phyloP scores from a whole-genome alignment of 2,888 invertebrate species.

The Drosophila meridiana region DNA sequence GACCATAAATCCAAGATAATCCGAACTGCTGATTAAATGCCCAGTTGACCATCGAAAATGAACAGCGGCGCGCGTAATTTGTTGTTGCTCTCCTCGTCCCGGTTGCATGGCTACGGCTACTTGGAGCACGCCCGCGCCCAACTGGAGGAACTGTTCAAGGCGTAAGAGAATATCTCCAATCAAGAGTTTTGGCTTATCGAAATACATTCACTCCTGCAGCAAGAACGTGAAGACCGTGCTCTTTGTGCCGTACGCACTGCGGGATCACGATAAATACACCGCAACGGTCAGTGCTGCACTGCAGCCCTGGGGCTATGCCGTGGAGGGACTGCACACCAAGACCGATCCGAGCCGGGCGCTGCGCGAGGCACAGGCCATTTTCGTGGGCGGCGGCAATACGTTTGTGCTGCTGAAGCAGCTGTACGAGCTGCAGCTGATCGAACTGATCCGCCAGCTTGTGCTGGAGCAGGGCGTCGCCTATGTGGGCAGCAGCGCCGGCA shows the following conservation, averaged over 20 bases:
- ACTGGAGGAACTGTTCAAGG: conserved; percentile 87
- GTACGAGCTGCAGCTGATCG: conserved; percentile 89
- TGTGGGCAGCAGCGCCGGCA: conserved; percentile 93
- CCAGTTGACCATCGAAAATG: conserved; percentile 15
- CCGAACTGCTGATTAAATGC: conserved; percentile 1
- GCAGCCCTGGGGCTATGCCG: conserved; percentile 88
- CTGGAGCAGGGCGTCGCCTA: conserved; percentile 89
- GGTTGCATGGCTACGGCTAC: conserved; percentile 88
- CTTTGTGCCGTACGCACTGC: conserved; percentile 91
- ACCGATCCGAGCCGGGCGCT: conserved; percentile 87
- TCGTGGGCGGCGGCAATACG: conserved; percentile 93
- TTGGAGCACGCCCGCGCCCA: conserved; percentile 89
- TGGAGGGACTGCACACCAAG: conserved; percentile 89
- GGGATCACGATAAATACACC: conserved; percentile 89
- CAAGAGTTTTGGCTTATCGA: neutral
- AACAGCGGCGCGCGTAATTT: conserved; percentile 75
- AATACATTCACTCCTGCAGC: conserved; percentile 84
- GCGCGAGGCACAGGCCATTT: conserved; percentile 89
- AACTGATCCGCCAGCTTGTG: conserved; percentile 88
- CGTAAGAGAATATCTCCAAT: conserved; percentile 85
- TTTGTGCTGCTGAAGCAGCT: conserved; percentile 90
- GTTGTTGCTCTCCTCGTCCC: conserved; percentile 89
- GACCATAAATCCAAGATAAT: conserved; percentile 3
- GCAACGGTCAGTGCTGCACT: conserved; percentile 87
- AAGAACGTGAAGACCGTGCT: conserved; percentile 88